Conservation (phyloP, 2,888 invertebrate species). For the Drosophila falleni region DNA sequence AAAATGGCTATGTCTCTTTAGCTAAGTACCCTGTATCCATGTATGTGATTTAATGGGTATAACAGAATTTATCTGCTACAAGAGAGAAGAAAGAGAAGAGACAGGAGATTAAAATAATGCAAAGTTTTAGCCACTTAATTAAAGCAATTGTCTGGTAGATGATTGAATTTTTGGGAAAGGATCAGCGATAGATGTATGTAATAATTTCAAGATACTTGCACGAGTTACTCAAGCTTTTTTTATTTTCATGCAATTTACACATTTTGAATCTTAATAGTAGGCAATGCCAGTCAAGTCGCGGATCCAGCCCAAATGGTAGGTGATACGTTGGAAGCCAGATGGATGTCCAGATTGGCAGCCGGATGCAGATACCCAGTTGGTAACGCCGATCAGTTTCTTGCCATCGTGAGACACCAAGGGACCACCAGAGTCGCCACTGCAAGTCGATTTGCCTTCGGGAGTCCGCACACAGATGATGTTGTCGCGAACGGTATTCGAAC, state of each 20-base stretch:
- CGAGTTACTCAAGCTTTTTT: background rate
- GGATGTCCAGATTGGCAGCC: constrained; percentile 70
- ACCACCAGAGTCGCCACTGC: constrained; percentile 82
- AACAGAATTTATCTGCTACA: too few relatives aligned
- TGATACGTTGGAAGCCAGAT: constrained; percentile 71
- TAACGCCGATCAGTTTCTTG: constrained; percentile 72
- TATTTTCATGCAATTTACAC: too few relatives aligned
- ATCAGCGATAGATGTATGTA: too few relatives aligned
- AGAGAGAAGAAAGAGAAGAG: too few relatives aligned
- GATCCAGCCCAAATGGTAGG: constrained; percentile 74
- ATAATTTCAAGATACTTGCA: too few relatives aligned
- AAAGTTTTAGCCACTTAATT: too few relatives aligned
- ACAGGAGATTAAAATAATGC: too few relatives aligned
- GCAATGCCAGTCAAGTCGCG: constrained; percentile 63
- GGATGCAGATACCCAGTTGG: constrained; percentile 51
- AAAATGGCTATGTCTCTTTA: background rate
- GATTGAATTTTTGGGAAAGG: too few relatives aligned
- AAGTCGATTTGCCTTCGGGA: constrained; percentile 63
- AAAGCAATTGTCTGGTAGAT: too few relatives aligned
- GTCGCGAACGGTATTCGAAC: constrained; percentile 6
- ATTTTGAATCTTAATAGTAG: constrained; percentile 43
- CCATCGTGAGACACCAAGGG: constrained; percentile 70
- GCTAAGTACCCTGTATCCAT: background rate
- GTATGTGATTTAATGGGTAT: too few relatives aligned
- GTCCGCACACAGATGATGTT: constrained; percentile 72